Conservation (phyloP, 1,140 invertebrate species). For the Drosophila ananassae region DNA sequence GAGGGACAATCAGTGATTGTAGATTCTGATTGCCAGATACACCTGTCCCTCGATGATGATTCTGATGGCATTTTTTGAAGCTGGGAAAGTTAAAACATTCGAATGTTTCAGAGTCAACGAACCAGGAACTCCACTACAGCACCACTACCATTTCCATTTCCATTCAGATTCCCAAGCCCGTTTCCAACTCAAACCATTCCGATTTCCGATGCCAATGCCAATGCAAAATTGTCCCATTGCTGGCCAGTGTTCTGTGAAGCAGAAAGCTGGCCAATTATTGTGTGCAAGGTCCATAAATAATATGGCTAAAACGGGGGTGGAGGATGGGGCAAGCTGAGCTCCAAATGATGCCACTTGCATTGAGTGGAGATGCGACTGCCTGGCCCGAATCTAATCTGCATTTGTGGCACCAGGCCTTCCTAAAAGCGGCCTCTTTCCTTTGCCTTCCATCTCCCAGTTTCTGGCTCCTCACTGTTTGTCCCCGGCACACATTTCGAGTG, state of each 20-base stretch:
- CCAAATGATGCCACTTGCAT: slow-evolving; percentile 33
- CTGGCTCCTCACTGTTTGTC: slow-evolving; percentile 53
- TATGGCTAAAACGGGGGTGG: slow-evolving; percentile 26
- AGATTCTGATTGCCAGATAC: slow-evolving; percentile 21
- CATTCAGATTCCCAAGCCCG: background rate
- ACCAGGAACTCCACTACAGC: slow-evolving; percentile 14
- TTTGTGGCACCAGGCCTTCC: slow-evolving; percentile 20
- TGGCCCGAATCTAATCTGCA: slow-evolving; percentile 25
- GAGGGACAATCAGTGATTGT: slow-evolving; percentile 23
- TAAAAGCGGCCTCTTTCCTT: slow-evolving; percentile 10
- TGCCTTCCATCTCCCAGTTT: slow-evolving; percentile 4
- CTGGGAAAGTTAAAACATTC: slow-evolving; percentile 24
- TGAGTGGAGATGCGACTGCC: slow-evolving; percentile 20
- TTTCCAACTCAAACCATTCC: slow-evolving; percentile 8
- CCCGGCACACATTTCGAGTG: slow-evolving; percentile 75
- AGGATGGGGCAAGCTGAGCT: slow-evolving; percentile 1
- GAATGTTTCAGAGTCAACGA: slow-evolving; percentile 45
- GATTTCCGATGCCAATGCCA: slow-evolving; percentile 43
- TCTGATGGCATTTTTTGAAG: slow-evolving; percentile 2
- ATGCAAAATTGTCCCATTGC: slow-evolving; percentile 15
- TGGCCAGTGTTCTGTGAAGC: slow-evolving; percentile 35
- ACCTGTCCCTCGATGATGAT: slow-evolving; percentile 36
- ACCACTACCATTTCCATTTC: background rate
- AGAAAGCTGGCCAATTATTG: slow-evolving; percentile 70
- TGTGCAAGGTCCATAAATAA: slow-evolving; percentile 72